These are phyloP conservation scores for Chrysina gloriosa DNA, from an alignment of 2,888 invertebrate species.

Conservation along the genomic window DNA sequence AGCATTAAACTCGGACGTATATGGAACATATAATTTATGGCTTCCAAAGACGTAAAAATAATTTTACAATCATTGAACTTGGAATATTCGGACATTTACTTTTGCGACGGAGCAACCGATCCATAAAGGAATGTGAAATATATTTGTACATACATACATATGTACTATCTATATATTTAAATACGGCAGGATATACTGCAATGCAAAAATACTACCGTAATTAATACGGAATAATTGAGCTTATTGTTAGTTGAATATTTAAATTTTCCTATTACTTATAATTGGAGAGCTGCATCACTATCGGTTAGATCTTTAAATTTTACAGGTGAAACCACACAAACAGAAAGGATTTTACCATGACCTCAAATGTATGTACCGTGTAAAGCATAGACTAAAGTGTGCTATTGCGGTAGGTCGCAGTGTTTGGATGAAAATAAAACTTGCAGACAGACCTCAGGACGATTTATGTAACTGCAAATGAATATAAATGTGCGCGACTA, in stretches of 20 bases:
- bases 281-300: too few species aligned
- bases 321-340: too few species aligned
- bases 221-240: too few species aligned
- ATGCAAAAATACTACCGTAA: too few species aligned
- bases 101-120: conserved; percentile 8
- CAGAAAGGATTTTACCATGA: background rate
- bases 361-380: too few species aligned
- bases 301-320: too few species aligned
- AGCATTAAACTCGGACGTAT: too few species aligned
- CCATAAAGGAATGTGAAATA: background rate
- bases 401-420: background rate
- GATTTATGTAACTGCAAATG: background rate
- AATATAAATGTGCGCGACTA: background rate
- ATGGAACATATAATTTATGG: too few species aligned
- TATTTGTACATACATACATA: background rate
- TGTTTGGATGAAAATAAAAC: background rate
- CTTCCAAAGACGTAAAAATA: background rate
- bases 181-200: background rate
- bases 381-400: too few species aligned
- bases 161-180: background rate
- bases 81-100: background rate
- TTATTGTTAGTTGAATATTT: too few species aligned
- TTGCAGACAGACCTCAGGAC: too few species aligned
- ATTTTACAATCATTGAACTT: conserved; percentile 6
- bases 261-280: too few species aligned